A percentile compares a stretch with the other conserved stretches of the same genome.
Evolutionary conservation across 1,140 invertebrate genomes (phyloP).

Genomic region (Rhagoletis zephyria): DNA sequence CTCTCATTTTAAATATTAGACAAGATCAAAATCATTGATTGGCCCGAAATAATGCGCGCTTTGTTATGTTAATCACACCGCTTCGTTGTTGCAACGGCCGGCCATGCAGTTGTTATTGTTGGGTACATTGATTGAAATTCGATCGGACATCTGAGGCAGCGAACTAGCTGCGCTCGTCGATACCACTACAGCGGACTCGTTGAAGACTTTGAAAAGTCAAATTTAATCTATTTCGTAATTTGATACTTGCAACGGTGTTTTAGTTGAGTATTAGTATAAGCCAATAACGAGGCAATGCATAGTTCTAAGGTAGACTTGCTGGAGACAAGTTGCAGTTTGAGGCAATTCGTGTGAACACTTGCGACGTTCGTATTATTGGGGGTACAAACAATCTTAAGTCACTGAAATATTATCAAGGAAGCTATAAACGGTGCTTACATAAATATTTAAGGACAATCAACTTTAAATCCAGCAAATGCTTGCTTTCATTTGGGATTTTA

Average conservation of each 20-base stretch:
- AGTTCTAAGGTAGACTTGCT: conserved; percentile 18
- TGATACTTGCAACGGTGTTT: not conserved
- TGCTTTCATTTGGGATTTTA: too few species aligned
- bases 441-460: too few species aligned
- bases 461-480: too few species aligned
- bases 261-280: not conserved
- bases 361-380: too few species aligned
- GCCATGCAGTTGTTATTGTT: conserved; percentile 26
- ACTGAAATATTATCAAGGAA: too few species aligned
- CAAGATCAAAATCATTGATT: conserved; percentile 35
- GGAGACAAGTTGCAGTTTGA: not conserved
- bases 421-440: too few species aligned
- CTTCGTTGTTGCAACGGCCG: conserved; percentile 50
- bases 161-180: not conserved
- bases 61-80: conserved; percentile 73
- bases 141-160: conserved; percentile 45
- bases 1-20: conserved; percentile 46
- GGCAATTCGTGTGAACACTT: not conserved
- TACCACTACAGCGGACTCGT: not conserved
- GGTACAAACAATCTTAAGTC: too few species aligned
- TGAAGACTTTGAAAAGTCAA: not conserved
- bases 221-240: conserved; percentile 11
- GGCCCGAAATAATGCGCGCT: conserved; percentile 53
- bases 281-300: conserved; percentile 8
- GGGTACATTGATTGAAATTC: conserved; percentile 17